These are phyloP conservation scores for Eupithecia centaureata DNA, from an alignment of 2,888 invertebrate genomes.

Conservation along the genomic window DNA sequence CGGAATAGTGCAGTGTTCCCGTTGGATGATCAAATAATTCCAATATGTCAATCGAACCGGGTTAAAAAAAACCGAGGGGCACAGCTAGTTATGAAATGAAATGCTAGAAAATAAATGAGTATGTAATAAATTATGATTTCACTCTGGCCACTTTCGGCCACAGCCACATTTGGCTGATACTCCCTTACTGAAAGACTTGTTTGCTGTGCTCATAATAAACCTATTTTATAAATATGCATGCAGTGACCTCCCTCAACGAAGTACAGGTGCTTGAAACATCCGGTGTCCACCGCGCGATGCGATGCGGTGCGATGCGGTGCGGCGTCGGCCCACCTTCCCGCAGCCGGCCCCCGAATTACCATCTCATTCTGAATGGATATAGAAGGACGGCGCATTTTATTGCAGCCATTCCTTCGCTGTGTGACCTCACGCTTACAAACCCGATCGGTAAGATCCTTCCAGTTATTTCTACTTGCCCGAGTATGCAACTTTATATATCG, in stretches of 20 bases:
- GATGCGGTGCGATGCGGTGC: conserved; percentile 11
- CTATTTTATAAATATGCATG: neutral
- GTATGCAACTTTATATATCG: too few relatives aligned
- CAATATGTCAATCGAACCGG: neutral
- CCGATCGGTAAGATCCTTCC: neutral
- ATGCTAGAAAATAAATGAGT: neutral
- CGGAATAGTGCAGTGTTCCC: neutral
- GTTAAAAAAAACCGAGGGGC: neutral
- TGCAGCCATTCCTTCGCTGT: neutral
- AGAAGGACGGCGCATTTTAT: conserved; percentile 26
- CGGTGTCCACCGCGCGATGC: neutral
- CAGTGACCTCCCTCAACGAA: neutral
- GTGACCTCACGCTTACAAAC: too few relatives aligned
- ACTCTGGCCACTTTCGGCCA: too few relatives aligned
- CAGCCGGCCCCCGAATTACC: conserved; percentile 64
- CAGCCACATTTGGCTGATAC: too few relatives aligned
- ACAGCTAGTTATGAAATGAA: neutral
- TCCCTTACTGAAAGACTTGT: neutral
- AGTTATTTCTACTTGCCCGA: neutral
- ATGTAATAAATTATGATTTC: too few relatives aligned
- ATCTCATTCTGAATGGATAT: conserved; percentile 72
- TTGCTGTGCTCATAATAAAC: neutral
- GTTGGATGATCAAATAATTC: neutral
- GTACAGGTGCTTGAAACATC: neutral
- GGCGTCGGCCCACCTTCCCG: conserved; percentile 23